A percentile compares a stretch with the other conserved stretches of the same genome.
phyloP scores from a whole-genome alignment of 1,140 invertebrate species.

The Lepeophtheirus salmonis region DNA sequence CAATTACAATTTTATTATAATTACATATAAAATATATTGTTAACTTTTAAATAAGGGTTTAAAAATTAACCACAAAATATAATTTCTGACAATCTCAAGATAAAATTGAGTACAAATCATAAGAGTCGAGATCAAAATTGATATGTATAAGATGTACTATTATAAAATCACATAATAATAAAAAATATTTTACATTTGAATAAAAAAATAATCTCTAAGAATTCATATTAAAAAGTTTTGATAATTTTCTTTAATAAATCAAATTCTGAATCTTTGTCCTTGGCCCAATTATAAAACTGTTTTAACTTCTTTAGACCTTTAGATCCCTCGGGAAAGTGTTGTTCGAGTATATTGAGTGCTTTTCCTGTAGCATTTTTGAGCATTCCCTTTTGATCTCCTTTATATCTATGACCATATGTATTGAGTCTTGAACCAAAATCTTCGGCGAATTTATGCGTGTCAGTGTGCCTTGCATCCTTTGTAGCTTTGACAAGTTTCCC shows the following conservation, averaged over 20 bases:
- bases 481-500: background rate
- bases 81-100: no score
- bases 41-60: no score
- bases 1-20: no score
- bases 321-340: slow-evolving; percentile 4
- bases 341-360: slow-evolving; percentile 6
- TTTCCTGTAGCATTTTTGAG: background rate
- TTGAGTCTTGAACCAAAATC: background rate
- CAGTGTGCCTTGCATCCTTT: background rate
- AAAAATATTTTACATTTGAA: no score
- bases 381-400: background rate
- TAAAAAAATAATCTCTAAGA: no score
- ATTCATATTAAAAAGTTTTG: slow-evolving; percentile 5
- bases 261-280: slow-evolving; percentile 5
- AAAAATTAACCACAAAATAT: no score
- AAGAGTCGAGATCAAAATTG: no score
- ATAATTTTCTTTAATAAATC: slow-evolving; percentile 8
- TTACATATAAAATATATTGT: no score
- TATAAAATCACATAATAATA: no score
- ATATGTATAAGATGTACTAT: no score
- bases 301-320: background rate
- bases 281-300: slow-evolving; percentile 13
- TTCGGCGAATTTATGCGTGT: background rate
- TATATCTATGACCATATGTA: background rate
- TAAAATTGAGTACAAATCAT: no score